Evolutionary conservation across 2,113 vertebrate species (phyloP).

Genomic region (Grammomys dolichurus): DNA sequence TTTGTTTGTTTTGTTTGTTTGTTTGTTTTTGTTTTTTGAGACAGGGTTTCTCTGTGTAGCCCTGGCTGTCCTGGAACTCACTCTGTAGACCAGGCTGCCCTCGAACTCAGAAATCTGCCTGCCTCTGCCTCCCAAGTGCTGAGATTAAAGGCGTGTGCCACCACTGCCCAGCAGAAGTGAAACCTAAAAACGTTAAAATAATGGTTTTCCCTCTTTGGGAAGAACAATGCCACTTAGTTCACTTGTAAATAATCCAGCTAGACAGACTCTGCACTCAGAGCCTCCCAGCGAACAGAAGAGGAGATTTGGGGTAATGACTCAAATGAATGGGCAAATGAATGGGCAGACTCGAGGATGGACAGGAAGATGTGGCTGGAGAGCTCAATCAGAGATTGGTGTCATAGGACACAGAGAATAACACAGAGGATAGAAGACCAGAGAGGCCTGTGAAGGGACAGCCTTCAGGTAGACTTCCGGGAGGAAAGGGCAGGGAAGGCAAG

Average conservation of each 20-base stretch:
- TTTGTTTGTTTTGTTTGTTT: too few relatives aligned
- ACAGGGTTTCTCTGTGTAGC: too few relatives aligned
- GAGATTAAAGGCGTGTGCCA: too few relatives aligned
- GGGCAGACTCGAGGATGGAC: neutral
- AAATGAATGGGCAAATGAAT: neutral
- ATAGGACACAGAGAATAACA: neutral
- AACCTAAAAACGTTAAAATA: neutral
- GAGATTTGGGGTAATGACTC: neutral
- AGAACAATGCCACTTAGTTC: neutral
- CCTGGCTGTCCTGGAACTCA: too few relatives aligned
- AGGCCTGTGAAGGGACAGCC: rapidly evolving
- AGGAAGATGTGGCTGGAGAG: neutral
- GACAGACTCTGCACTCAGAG: neutral
- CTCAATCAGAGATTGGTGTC: neutral
- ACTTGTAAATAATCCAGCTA: neutral
- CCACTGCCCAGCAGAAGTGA: neutral
- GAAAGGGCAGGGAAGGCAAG: neutral
- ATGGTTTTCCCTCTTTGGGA: neutral
- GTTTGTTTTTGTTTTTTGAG: too few relatives aligned
- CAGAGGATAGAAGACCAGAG: neutral
- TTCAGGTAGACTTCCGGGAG: neutral
- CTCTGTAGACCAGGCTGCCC: too few relatives aligned
- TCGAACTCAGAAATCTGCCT: too few relatives aligned
- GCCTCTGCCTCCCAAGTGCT: too few relatives aligned
- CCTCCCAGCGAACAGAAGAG: neutral